Conservation (phyloP, 2,888 invertebrate genomes). For the Papilio gigon region DNA sequence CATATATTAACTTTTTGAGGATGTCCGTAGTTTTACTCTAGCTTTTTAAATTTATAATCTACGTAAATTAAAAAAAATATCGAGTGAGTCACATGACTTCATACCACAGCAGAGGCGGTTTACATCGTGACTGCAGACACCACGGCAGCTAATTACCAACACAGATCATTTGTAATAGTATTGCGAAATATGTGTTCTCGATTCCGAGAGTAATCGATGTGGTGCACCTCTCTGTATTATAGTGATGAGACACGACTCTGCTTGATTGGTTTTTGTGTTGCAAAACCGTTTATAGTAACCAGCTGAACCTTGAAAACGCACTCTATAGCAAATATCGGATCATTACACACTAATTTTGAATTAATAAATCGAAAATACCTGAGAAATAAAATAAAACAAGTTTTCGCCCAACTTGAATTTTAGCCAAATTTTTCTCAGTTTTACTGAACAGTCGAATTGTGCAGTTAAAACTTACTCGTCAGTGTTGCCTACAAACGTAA, state of each 20-base stretch:
- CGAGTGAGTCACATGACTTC: neutral
- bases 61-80: neutral
- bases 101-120: neutral
- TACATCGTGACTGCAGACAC: constrained; percentile 66
- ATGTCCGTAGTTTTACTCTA: too few relatives aligned
- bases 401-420: too few relatives aligned
- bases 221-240: constrained; percentile 45
- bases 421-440: too few relatives aligned
- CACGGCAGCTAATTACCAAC: constrained; percentile 60
- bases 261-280: constrained; percentile 28
- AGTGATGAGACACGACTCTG: constrained; percentile 40
- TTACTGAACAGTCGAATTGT: too few relatives aligned
- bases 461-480: too few relatives aligned
- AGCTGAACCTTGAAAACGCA: neutral
- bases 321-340: neutral
- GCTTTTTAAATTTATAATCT: neutral
- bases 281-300: constrained; percentile 14
- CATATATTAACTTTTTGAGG: too few relatives aligned
- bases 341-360: too few relatives aligned
- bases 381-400: too few relatives aligned
- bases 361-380: too few relatives aligned
- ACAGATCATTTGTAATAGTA: constrained; percentile 54
- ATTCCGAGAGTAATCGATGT: constrained; percentile 46
- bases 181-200: constrained; percentile 58
- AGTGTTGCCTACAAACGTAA: too few relatives aligned